Conservation (phyloP, 2,113 vertebrate species). For the Melanostigma gelatinosum region DNA sequence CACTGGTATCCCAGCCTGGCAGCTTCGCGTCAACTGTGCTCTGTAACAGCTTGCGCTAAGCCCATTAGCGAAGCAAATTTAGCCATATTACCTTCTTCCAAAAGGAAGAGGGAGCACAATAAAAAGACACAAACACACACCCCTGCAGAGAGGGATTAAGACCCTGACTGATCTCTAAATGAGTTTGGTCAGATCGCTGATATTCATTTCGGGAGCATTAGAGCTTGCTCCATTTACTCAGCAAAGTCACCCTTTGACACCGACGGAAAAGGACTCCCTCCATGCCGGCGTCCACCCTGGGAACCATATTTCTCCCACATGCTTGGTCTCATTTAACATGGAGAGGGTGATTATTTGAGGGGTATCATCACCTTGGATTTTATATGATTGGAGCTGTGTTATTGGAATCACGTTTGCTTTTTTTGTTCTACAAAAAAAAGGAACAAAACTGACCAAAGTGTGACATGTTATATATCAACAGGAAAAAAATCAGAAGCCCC, state of each 20-base stretch:
- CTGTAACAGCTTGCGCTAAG: slow-evolving; percentile 86
- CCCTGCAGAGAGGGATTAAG: slow-evolving; percentile 75
- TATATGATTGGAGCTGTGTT: neutral
- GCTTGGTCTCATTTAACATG: slow-evolving; percentile 31
- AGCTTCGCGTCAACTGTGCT: slow-evolving; percentile 68
- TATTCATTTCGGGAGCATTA: slow-evolving; percentile 87
- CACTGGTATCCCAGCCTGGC: slow-evolving; percentile 62
- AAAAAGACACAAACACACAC: slow-evolving; percentile 77
- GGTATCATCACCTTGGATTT: neutral
- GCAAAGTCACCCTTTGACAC: slow-evolving; percentile 72
- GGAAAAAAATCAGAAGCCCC: neutral
- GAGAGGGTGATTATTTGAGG: neutral
- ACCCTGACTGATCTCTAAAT: slow-evolving; percentile 85
- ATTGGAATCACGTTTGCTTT: neutral
- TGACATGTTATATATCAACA: neutral
- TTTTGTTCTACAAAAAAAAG: neutral
- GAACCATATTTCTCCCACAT: slow-evolving; percentile 56
- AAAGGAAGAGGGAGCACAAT: slow-evolving; percentile 71
- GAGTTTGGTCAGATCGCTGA: slow-evolving; percentile 84
- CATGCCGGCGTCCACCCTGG: slow-evolving; percentile 50
- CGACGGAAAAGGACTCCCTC: slow-evolving; percentile 28
- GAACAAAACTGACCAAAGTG: neutral
- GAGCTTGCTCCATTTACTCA: slow-evolving; percentile 77
- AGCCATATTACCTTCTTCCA: slow-evolving; percentile 81
- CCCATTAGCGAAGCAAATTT: slow-evolving; percentile 86